Evolutionary conservation across 2,797 vertebrate species (phyloP).

Genomic region (Phylloscopus collybita): DNA sequence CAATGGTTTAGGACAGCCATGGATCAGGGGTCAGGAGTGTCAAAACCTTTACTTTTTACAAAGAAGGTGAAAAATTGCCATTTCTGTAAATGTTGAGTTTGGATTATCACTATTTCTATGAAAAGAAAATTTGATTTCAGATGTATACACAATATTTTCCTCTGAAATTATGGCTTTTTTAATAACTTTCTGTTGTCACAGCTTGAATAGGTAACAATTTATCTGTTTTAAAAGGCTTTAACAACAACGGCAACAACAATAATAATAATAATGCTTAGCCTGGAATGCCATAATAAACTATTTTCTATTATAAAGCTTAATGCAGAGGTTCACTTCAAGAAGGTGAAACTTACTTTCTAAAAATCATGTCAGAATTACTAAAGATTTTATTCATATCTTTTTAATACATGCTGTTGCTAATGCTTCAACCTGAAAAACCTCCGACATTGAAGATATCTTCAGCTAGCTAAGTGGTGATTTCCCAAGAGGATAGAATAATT

Average conservation of each 20-base stretch:
- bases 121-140: background rate
- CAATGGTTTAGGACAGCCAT: background rate
- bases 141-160: background rate
- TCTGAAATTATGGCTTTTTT: background rate
- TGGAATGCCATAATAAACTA: background rate
- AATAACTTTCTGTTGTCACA: background rate
- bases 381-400: background rate
- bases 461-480: background rate
- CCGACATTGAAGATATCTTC: background rate
- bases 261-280: background rate
- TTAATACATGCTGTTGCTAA: accelerated
- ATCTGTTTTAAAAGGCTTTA: background rate
- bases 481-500: background rate
- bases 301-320: background rate
- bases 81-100: background rate
- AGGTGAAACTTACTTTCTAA: background rate
- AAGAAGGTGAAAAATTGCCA: background rate
- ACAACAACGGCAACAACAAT: background rate
- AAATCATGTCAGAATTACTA: background rate
- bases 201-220: background rate
- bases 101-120: background rate
- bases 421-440: background rate
- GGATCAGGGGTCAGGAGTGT: background rate
- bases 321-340: background rate
- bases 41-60: background rate